These are phyloP conservation scores for Neocloeon triangulifer DNA, from an alignment of 1,140 invertebrate genomes.

Conservation along the genomic window DNA sequence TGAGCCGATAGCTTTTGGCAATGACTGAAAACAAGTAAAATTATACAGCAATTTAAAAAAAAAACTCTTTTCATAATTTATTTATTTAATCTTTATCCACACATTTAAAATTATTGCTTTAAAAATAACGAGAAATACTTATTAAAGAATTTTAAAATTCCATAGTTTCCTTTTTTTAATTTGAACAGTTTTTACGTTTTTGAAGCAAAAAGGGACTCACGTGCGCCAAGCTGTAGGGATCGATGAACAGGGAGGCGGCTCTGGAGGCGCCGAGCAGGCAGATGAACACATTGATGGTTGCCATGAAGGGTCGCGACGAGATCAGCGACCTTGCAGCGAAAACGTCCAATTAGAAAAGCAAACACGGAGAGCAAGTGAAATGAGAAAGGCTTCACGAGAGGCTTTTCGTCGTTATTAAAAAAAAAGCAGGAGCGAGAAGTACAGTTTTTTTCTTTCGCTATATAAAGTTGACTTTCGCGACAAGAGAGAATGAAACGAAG, in stretches of 20 bases:
- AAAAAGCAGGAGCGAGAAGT: no score
- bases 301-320: constrained; percentile 30
- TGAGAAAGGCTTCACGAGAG: neutral
- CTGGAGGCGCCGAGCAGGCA: constrained; percentile 30
- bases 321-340: constrained; percentile 27
- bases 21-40: constrained; percentile 17
- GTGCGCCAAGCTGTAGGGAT: constrained; percentile 32
- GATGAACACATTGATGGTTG: constrained; percentile 34
- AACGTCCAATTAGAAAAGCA: constrained; percentile 6
- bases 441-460: no score
- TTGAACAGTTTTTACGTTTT: no score
- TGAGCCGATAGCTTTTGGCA: constrained; percentile 27
- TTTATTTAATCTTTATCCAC: no score
- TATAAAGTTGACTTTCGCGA: no score
- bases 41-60: no score
- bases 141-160: no score
- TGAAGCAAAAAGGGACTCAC: constrained; percentile 12
- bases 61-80: no score
- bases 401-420: neutral
- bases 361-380: neutral
- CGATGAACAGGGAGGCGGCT: constrained; percentile 27
- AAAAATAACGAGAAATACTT: neutral
- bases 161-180: no score
- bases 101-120: no score
- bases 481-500: no score